Base-by-base conservation (phyloP, 2,888 invertebrate species). In the Empis stercorea region DNA sequence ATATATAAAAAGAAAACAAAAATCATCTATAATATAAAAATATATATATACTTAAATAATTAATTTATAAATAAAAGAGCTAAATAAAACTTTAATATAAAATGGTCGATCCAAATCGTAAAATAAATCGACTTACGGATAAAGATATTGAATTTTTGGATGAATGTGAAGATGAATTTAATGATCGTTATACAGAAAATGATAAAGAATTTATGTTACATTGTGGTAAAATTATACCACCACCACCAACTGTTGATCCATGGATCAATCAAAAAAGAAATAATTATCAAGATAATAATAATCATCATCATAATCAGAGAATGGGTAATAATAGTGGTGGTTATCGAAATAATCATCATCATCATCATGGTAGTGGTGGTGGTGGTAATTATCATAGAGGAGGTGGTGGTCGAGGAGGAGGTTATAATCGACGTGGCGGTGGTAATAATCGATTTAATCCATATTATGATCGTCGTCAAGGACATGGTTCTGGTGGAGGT, bases 91-190 rank as follows among this genome's bases (percentile, higher is more conserved):
- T 6, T 27, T 27, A 27, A 27, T 2, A 27, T 3, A 20, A 46
- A 27, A 69, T 69, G 69, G 69, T 68, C n/a, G 69, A 69, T 54
- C 69, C 69, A 1, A 67, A 69, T 55, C 59, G 69, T 2, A 69
- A 69, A 60, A 69, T 69, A n/a, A 69, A 69, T 51, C 61, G 65
- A 46, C 60, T 79, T 30, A 76, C 76, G 11, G 70, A 70, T 16
- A 75, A 76, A 55, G 79, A 81, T 53, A 61, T 72, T 45, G 73
- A 74, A 41, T 80, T 81, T 55, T 58, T 82, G 45, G 72, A 71
- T 6, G 71, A 74, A 59, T 80, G 79, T 59, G 80, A 82, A 57
- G 73, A 74, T 49, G 76, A 78, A 59, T 75, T 81, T 43, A 72
- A 75, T 54, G 65, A 75, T 49, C 75, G 81, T 52, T 80, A 70